Base-by-base conservation (phyloP, 2,888 invertebrate species). In the Cataglyphis rosenhaueri region DNA sequence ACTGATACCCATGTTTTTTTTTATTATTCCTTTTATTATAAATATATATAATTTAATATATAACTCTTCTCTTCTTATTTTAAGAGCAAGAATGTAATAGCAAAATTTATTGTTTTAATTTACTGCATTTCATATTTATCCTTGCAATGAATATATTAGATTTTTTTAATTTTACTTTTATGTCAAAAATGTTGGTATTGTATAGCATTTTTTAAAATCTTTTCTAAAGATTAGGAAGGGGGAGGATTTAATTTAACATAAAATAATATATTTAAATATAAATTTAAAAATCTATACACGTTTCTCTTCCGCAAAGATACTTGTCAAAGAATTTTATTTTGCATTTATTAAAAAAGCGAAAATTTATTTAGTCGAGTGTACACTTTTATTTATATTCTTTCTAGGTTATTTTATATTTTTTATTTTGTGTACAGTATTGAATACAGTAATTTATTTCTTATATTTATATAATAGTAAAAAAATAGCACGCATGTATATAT, bases 41-140 rank as follows among this genome's bases (percentile, higher is more conserved):
- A 44, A 15, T 15, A 18, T 44, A 44, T 44, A 44, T 44, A 44
- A 44, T 5, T 70, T 21, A 15, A 35, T 35, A 52, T 52, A n/a
- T 35, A 55, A 9, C 8, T 35, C 15, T 32, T n/a, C 6, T 15
- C 18, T 32, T 21, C 25, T 55, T 18, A 38, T 9, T 5, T 10
- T 52, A 5, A 21, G 15, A 82, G 79, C 68, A 85, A 88, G 83
- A 79, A 84, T 55, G 15, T 70, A 71, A 18, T 15, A 2, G 10
- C 48, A 21, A 35, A 4, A 21, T 59, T 41, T 41, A 18, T 18
- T 55, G n/a, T n/a, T 71, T 57, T 38, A 41, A n/a, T 32, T 61
- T n/a, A 57, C 5, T 18, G 25, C 10, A 57, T 57, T 57, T 18
- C 15, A 48, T n/a, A 15, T 35, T 15, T 35, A 57, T 41, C 44